phyloP scores from a whole-genome alignment of 2,797 vertebrate genomes.

The Crocodylus rhombifer region DNA sequence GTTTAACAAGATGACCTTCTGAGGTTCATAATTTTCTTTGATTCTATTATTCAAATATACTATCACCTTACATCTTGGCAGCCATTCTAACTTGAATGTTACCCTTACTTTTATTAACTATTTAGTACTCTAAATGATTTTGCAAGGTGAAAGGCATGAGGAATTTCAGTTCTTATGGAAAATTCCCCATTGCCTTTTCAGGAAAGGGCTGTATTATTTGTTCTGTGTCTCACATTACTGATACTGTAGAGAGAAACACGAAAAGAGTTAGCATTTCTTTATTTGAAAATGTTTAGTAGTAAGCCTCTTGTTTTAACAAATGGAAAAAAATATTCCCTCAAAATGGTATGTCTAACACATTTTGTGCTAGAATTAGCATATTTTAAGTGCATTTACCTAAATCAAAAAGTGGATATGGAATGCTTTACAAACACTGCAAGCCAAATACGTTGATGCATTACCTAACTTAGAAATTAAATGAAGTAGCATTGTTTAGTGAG shows the following conservation, averaged over 20 bases:
- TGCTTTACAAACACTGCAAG: neutral
- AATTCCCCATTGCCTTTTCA: neutral
- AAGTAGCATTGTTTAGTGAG: neutral
- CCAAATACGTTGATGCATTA: neutral
- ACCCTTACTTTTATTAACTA: neutral
- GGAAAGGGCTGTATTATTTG: neutral
- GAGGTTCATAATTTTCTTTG: too few relatives aligned
- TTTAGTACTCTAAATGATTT: neutral
- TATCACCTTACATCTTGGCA: too few relatives aligned
- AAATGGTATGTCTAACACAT: neutral
- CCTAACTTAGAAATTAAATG: neutral
- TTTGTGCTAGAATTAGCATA: neutral
- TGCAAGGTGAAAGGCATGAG: neutral
- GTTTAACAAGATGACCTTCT: too few relatives aligned
- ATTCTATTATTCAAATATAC: too few relatives aligned
- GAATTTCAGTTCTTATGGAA: neutral
- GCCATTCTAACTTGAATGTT: neutral
- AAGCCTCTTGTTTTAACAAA: neutral
- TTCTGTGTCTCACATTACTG: neutral
- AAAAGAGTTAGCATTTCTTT: neutral
- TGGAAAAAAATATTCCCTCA: neutral
- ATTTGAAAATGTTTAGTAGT: neutral
- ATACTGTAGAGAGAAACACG: neutral
- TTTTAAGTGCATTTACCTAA: neutral
- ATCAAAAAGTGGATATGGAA: rapidly evolving